Conservation (phyloP, 2,888 invertebrate species). For the Ormia ochracea region DNA sequence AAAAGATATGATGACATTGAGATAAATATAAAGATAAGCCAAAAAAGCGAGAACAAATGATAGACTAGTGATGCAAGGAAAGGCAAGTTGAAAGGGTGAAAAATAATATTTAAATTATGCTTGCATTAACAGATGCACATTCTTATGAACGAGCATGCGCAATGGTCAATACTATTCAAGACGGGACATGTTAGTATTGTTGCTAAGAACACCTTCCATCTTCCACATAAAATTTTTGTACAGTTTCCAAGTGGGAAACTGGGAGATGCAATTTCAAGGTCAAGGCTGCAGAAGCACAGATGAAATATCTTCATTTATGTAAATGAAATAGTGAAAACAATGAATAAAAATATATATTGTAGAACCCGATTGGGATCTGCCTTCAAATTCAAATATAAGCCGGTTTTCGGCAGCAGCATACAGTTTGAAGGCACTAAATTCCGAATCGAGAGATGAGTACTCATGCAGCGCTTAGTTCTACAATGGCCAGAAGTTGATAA, state of each 20-base stretch:
- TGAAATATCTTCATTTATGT: neutral
- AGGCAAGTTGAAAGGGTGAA: neutral
- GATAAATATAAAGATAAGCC: constrained; percentile 62
- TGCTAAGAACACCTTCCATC: constrained; percentile 14
- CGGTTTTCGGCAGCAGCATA: no score
- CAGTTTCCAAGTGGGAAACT: constrained; percentile 54
- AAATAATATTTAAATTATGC: constrained; percentile 16
- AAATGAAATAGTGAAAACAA: no score
- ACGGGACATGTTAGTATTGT: constrained; percentile 39
- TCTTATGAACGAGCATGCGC: neutral
- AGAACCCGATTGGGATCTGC: no score
- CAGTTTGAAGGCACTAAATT: no score
- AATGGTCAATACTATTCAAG: constrained; percentile 51
- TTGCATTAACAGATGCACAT: constrained; percentile 6
- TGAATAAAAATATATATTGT: no score
- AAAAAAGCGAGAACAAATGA: constrained; percentile 1
- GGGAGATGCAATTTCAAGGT: constrained; percentile 48
- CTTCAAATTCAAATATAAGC: no score
- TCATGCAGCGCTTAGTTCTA: no score
- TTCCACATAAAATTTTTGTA: constrained; percentile 42
- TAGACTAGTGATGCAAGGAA: neutral
- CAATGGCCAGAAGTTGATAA: no score
- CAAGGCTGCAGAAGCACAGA: neutral
- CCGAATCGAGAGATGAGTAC: no score
- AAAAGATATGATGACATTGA: constrained; percentile 62